These are phyloP conservation scores for Alosa sapidissima DNA, from an alignment of 2,797 vertebrate species.

Conservation along the genomic window DNA sequence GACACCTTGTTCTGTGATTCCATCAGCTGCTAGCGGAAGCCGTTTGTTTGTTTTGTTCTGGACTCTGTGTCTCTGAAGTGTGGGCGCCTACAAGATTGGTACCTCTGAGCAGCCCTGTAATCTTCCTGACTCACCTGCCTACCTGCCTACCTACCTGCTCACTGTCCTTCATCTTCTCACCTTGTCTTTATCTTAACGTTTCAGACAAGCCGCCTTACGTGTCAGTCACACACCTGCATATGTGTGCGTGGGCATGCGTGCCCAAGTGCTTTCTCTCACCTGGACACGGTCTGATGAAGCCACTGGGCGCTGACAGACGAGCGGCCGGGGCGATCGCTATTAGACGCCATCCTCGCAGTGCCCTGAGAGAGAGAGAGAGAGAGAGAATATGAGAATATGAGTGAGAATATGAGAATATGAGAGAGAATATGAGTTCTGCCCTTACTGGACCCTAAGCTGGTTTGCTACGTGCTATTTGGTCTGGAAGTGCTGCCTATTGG, in stretches of 20 bases:
- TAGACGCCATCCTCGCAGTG: not conserved
- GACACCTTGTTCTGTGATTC: constrained; percentile 11
- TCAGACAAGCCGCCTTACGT: not conserved
- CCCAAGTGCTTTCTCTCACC: not conserved
- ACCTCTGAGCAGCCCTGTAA: constrained; percentile 41
- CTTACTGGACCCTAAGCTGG: not conserved
- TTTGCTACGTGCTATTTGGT: constrained; percentile 21
- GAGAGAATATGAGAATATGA: not conserved
- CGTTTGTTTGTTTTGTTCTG: not conserved
- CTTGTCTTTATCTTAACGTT: not conserved
- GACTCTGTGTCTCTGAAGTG: not conserved
- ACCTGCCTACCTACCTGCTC: constrained; percentile 25
- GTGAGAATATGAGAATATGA: not conserved
- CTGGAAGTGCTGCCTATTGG: constrained; percentile 54
- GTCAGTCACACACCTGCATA: not conserved
- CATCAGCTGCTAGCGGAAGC: not conserved
- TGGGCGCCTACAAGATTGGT: constrained; percentile 1
- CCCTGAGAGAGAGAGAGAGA: not conserved
- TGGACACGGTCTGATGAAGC: not conserved
- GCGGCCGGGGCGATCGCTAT: not conserved
- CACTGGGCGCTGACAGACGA: not conserved
- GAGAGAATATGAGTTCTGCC: not conserved
- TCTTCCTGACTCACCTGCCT: constrained; percentile 45
- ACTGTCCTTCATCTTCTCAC: not conserved
- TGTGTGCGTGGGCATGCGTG: not conserved